These are phyloP conservation scores for Mustelus asterias DNA, from an alignment of 2,113 vertebrate genomes.

Conservation along the genomic window DNA sequence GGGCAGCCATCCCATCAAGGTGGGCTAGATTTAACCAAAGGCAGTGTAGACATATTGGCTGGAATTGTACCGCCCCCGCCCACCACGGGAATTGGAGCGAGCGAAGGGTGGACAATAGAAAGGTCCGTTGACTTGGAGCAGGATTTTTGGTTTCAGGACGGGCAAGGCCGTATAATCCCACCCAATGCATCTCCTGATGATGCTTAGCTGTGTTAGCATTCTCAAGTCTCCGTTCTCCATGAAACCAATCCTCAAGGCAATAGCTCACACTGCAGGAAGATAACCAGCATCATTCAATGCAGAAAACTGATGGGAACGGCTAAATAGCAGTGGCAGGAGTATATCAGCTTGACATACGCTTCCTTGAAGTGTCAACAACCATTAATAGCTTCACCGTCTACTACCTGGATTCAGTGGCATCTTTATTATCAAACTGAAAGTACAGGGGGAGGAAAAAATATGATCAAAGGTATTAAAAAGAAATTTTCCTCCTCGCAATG, in stretches of 20 bases:
- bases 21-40: neutral
- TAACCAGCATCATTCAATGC: no score
- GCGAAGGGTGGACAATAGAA: no score
- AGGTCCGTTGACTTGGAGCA: no score
- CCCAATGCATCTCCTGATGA: neutral
- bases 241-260: neutral
- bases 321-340: slow-evolving; percentile 3
- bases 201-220: neutral
- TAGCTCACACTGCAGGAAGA: neutral
- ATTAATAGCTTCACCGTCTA: neutral
- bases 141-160: no score
- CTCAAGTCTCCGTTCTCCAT: neutral
- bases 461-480: neutral
- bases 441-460: neutral
- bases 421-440: slow-evolving; percentile 6
- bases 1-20: neutral
- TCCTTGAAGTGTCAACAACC: neutral
- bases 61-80: no score
- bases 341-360: neutral
- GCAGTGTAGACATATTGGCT: neutral
- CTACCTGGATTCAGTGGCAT: neutral
- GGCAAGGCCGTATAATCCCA: no score
- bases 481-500: neutral
- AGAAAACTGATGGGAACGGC: neutral
- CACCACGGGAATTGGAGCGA: no score